Evolutionary conservation across 2,113 vertebrate species (phyloP).

Genomic region (Silurus asotus): DNA sequence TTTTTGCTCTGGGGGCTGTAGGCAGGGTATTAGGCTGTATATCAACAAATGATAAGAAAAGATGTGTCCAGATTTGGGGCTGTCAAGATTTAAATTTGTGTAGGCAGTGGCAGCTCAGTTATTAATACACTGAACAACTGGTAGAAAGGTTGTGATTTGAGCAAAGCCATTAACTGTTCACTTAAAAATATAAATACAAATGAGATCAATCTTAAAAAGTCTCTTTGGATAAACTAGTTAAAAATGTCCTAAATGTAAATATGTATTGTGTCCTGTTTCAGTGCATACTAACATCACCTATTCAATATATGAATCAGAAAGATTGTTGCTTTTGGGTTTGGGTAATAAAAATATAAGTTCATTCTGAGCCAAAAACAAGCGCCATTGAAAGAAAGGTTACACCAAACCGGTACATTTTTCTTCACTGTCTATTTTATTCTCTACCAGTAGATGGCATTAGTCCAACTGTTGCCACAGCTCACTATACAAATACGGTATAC

Average conservation of each 20-base stretch:
- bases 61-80: not conserved
- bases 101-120: too few relatives aligned
- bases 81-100: not conserved
- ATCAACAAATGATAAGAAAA: not conserved
- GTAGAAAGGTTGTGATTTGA: too few relatives aligned
- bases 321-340: not conserved
- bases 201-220: too few relatives aligned
- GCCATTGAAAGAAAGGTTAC: not conserved
- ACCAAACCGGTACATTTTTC: not conserved
- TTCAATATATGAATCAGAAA: not conserved
- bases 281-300: not conserved
- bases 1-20: not conserved
- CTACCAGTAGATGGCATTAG: slow-evolving; percentile 59
- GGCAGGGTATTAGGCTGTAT: not conserved
- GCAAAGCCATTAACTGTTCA: too few relatives aligned
- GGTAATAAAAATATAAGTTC: not conserved
- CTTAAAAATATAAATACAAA: too few relatives aligned
- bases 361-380: not conserved
- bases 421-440: not conserved
- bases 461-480: not conserved
- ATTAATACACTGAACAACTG: too few relatives aligned
- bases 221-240: too few relatives aligned
- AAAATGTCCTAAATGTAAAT: too few relatives aligned
- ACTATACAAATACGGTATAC: not conserved
- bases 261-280: not conserved